Base-by-base conservation (phyloP, 2,113 vertebrate genomes). In the Megaceryle torquata region DNA sequence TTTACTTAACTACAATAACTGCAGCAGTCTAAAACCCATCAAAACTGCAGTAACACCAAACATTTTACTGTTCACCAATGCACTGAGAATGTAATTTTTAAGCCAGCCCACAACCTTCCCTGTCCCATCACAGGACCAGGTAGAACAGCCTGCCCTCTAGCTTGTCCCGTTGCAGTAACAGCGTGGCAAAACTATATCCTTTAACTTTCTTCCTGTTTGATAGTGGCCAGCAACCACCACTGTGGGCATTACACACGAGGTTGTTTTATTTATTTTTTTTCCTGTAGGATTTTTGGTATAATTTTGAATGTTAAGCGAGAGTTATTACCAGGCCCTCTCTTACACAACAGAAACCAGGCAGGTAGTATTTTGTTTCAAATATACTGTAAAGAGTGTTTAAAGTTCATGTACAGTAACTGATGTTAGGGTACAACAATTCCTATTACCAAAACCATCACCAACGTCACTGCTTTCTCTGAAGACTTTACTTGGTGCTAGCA, bases 191-290 rank as follows among this genome's bases (percentile, higher is more conserved):
- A 26, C 4, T 3, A 29, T 1, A 43, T 4, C 35, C 50, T 57
- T n/a, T 6, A 46, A 14, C 29, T 20, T 24, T 15, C 0, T 0
- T 33, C 8, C 11, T 1, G 35, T 43, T 20, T 28, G 20, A 33
- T 2, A 44, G n/a, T 1, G 8, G 21, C 57, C 74, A 77, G 39
- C 17, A 50, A 50, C 16, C 13, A 33, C 2, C n/a, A 12, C 7
- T 20, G n/a, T 8, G 11, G 67, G 67, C 79, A 61, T 10, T 22
- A 33, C 3, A 2, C 9, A 75, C 24, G 12, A 75, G 28, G 10
- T 4, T 15, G 10, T 3, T 13, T 22, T 20, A 11, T 1, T 50
- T n/a, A 35, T 6, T 11, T 3, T 5, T 4, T 9, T 43, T 56
- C 41, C 37, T 35, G 25, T 6, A 51, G 25, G 7, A 1, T 22